These are phyloP conservation scores for Passer domesticus DNA, from an alignment of 2,113 vertebrate genomes.

Conservation along the genomic window DNA sequence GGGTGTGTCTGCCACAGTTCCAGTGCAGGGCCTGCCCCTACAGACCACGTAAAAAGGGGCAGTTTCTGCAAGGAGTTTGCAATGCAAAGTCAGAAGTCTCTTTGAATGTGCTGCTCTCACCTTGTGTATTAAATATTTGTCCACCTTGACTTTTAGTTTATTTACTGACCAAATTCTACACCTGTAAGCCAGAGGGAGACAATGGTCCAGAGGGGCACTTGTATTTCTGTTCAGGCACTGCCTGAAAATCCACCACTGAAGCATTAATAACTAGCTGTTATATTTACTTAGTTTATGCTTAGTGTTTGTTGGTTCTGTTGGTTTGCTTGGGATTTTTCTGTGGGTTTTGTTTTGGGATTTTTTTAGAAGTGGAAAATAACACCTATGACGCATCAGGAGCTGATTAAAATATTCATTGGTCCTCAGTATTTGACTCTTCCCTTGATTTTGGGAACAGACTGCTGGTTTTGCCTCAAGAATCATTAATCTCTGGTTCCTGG, in stretches of 20 bases:
- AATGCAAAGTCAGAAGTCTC: neutral
- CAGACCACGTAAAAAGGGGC: fast-evolving
- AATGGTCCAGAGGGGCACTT: neutral
- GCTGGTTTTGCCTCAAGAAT: neutral
- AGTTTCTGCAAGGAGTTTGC: neutral
- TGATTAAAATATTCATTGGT: neutral
- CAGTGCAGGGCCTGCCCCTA: neutral
- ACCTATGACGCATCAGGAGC: neutral
- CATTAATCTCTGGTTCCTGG: neutral
- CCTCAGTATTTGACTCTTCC: neutral
- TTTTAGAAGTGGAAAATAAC: neutral
- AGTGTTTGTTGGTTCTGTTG: fast-evolving
- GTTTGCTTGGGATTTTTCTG: neutral
- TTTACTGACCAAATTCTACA: neutral
- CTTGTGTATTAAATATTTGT: neutral
- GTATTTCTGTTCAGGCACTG: neutral
- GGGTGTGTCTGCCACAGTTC: neutral
- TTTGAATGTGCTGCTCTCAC: neutral
- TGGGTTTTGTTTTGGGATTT: neutral
- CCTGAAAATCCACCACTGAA: neutral
- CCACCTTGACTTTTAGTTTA: neutral
- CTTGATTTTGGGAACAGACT: neutral
- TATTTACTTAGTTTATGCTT: neutral
- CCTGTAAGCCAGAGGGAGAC: neutral
- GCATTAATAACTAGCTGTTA: neutral